A percentile compares a stretch with the other conserved stretches of the same genome.
phyloP scores from a whole-genome alignment of 2,888 invertebrate species.

The Eutolmus rufibarbis region DNA sequence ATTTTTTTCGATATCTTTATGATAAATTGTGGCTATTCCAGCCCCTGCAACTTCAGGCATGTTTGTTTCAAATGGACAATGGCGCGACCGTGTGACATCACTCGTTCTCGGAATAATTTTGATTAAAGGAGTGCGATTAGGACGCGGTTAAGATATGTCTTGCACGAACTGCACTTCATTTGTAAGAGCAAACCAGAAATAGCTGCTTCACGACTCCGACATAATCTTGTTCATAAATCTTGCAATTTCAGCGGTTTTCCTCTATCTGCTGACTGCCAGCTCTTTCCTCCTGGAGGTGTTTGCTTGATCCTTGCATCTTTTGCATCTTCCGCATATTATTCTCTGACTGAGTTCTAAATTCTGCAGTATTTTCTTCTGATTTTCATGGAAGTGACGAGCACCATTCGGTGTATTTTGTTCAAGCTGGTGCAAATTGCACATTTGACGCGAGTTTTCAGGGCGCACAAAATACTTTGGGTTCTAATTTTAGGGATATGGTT shows the following conservation, averaged over 20 bases:
- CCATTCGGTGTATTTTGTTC: background rate
- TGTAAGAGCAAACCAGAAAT: background rate
- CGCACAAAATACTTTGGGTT: background rate
- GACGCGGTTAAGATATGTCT: background rate
- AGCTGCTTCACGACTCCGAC: background rate
- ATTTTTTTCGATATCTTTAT: background rate
- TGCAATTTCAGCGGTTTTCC: background rate
- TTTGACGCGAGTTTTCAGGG: background rate
- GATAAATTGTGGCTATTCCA: background rate
- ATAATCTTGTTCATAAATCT: background rate
- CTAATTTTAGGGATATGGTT: background rate
- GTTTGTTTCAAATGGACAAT: background rate
- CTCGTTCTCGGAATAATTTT: background rate
- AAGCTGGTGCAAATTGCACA: background rate
- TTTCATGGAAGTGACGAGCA: background rate
- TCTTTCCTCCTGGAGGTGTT: background rate
- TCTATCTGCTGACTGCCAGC: background rate
- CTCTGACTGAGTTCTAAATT: background rate
- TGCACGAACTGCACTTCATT: background rate
- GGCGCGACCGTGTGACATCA: background rate
- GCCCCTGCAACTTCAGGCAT: background rate
- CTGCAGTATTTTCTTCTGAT: background rate
- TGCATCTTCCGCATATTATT: background rate
- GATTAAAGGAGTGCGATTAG: background rate
- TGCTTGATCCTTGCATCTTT: background rate